Conservation (phyloP, 1,140 invertebrate genomes). For the Drosophila pachea region DNA sequence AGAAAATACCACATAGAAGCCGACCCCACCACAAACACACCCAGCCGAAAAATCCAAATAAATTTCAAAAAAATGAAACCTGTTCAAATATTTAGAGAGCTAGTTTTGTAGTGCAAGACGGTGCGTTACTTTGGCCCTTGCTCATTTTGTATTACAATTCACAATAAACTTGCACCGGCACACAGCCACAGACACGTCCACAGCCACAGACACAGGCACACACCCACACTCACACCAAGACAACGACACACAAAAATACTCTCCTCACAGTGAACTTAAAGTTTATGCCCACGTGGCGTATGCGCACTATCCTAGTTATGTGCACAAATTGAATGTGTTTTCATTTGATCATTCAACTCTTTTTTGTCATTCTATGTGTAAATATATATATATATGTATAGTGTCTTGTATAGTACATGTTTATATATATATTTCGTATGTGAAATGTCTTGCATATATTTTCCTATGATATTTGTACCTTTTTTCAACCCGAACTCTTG, state of each 20-base stretch:
- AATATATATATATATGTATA: conserved; percentile 25
- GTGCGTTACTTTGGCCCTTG: conserved; percentile 41
- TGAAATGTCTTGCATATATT: conserved; percentile 26
- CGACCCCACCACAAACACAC: conserved; percentile 21
- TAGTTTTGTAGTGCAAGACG: conserved; percentile 46
- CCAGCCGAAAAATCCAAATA: conserved; percentile 21
- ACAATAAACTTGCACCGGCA: conserved; percentile 41
- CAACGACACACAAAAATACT: background rate
- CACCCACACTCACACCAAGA: conserved; percentile 15
- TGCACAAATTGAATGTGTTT: conserved; percentile 39
- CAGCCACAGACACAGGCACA: conserved; percentile 1
- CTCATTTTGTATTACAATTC: conserved; percentile 39
- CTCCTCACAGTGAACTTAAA: conserved; percentile 1
- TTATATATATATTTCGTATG: conserved; percentile 21
- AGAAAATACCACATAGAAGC: conserved; percentile 32
- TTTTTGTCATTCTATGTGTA: conserved; percentile 3
- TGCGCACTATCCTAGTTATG: conserved; percentile 25
- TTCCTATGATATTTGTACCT: conserved; percentile 16
- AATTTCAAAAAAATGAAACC: conserved; percentile 33
- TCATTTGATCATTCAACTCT: conserved; percentile 22
- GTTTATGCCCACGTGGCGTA: conserved; percentile 27
- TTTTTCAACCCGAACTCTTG: conserved; percentile 19
- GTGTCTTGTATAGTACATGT: conserved; percentile 36
- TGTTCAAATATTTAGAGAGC: conserved; percentile 44
- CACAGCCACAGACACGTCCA: conserved; percentile 11